These are phyloP conservation scores for Otus sunia DNA, from an alignment of 2,113 vertebrate genomes.

Conservation along the genomic window DNA sequence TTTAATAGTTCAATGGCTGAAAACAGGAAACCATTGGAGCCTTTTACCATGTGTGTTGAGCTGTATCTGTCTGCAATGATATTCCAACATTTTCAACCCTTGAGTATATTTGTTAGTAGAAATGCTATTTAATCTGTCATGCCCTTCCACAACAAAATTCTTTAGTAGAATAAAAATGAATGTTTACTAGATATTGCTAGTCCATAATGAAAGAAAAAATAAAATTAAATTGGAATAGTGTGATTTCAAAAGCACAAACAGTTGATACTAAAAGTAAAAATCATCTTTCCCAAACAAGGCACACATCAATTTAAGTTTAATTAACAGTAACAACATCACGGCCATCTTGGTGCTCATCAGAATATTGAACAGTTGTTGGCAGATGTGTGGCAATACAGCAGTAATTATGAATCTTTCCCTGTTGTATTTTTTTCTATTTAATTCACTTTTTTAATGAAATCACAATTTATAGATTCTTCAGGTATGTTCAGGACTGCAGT, in stretches of 20 bases:
- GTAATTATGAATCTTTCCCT: slow-evolving; percentile 24
- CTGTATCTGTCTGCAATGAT: not conserved
- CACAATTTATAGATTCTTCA: not conserved
- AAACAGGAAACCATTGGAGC: not conserved
- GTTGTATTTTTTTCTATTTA: slow-evolving; percentile 14
- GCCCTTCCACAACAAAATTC: not conserved
- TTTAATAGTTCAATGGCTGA: not conserved
- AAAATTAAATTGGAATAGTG: not conserved
- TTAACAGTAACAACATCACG: not conserved
- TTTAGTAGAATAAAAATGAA: not conserved
- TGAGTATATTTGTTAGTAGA: not conserved
- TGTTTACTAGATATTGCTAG: not conserved
- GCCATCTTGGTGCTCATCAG: not conserved
- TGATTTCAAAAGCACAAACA: not conserved
- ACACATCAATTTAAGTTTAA: slow-evolving; percentile 24
- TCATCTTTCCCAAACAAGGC: not conserved
- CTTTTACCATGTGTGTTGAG: not conserved
- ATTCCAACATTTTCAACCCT: not conserved
- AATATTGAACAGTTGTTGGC: slow-evolving; percentile 14
- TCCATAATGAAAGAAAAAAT: not conserved
- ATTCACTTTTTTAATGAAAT: slow-evolving; percentile 26
- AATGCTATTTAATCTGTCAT: not conserved
- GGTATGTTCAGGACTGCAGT: not conserved
- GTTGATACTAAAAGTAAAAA: slow-evolving; percentile 4
- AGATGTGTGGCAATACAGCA: slow-evolving; percentile 11